These are phyloP conservation scores for Brachionus koreanus DNA, from an alignment of 1,140 invertebrate species.

Conservation along the genomic window DNA sequence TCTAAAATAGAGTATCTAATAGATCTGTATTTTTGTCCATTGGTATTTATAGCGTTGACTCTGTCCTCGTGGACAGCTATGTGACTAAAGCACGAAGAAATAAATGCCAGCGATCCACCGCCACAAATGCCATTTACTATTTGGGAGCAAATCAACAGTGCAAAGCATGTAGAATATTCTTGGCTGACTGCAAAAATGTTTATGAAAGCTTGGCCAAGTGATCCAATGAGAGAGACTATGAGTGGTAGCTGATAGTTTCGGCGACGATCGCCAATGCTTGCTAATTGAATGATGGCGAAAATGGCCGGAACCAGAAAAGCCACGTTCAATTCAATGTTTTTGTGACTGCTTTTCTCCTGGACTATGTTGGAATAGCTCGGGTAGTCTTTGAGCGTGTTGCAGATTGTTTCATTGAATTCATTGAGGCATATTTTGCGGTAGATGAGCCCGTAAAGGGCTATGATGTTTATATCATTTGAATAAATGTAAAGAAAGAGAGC, in stretches of 20 bases:
- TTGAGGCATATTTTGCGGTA: slow-evolving; percentile 36
- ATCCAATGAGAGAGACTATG: not conserved
- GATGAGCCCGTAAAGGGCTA: not conserved
- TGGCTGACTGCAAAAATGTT: slow-evolving; percentile 19
- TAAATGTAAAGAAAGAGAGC: slow-evolving; percentile 29
- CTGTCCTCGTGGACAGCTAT: not conserved
- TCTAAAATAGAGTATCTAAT: slow-evolving; percentile 30
- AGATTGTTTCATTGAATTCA: slow-evolving; percentile 10
- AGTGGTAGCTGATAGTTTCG: slow-evolving; percentile 24
- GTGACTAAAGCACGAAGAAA: slow-evolving; percentile 38
- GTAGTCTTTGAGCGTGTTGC: not conserved
- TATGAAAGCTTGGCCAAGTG: slow-evolving; percentile 23
- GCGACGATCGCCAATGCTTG: slow-evolving; percentile 15
- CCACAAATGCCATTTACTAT: slow-evolving; percentile 25
- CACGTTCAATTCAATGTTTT: not conserved
- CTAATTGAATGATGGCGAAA: slow-evolving; percentile 24
- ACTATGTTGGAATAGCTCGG: not conserved
- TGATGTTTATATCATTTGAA: slow-evolving; percentile 42
- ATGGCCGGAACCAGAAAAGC: slow-evolving; percentile 32
- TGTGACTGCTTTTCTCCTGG: slow-evolving; percentile 28
- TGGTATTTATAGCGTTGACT: not conserved
- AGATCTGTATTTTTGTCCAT: not conserved
- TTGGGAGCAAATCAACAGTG: not conserved
- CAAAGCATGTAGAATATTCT: not conserved
- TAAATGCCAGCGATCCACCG: slow-evolving; percentile 38